These are phyloP conservation scores for Meandrusa payeni DNA, from an alignment of 2,888 invertebrate species.

Conservation along the genomic window DNA sequence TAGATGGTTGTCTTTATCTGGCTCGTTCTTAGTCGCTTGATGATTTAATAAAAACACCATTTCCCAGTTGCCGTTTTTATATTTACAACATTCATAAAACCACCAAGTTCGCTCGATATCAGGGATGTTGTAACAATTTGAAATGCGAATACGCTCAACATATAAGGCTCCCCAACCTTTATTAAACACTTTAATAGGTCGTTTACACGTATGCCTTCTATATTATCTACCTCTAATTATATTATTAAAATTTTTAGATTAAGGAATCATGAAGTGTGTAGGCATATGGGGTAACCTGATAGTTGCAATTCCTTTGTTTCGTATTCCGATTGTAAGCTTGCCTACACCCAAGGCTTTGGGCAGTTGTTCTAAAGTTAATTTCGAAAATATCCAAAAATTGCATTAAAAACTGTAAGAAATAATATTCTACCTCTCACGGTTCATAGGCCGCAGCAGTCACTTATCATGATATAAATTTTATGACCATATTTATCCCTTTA, in stretches of 20 bases:
- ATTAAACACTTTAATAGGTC: slow-evolving; percentile 12
- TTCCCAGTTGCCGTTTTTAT: slow-evolving; percentile 17
- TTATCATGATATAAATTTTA: no score
- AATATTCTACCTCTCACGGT: no score
- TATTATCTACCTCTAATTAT: background rate
- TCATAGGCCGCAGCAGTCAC: no score
- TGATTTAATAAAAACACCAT: slow-evolving; percentile 26
- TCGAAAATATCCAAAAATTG: no score
- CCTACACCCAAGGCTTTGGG: no score
- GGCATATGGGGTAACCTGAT: no score
- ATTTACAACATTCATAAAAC: slow-evolving; percentile 27
- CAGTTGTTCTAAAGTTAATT: no score
- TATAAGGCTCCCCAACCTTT: slow-evolving; percentile 3
- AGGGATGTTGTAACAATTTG: slow-evolving; percentile 4
- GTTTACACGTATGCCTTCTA: background rate
- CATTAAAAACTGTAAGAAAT: no score
- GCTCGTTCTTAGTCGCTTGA: slow-evolving; percentile 12
- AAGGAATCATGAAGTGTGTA: background rate
- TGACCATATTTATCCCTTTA: no score
- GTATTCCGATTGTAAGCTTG: no score
- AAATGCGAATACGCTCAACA: background rate
- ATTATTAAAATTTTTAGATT: background rate
- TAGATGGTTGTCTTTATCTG: slow-evolving; percentile 13
- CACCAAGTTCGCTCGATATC: background rate
- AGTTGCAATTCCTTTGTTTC: no score